Conservation (phyloP, 2,888 invertebrate genomes). For the Apamea anceps region DNA sequence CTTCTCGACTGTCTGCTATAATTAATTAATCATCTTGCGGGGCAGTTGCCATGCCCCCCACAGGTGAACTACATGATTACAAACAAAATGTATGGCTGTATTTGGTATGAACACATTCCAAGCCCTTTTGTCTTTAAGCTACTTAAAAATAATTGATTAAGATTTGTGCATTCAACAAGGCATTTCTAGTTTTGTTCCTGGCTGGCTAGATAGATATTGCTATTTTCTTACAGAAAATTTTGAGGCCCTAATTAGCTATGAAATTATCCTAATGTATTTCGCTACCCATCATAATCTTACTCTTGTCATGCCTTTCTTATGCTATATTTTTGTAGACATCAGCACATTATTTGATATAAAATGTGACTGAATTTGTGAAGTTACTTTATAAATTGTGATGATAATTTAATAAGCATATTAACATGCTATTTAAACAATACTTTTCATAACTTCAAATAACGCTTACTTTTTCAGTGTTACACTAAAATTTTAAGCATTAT, state of each 20-base stretch:
- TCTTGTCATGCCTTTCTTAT: slow-evolving; percentile 52
- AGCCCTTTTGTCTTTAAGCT: slow-evolving; percentile 39
- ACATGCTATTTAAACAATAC: slow-evolving; percentile 73
- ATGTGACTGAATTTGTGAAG: slow-evolving; percentile 71
- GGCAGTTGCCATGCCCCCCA: neutral
- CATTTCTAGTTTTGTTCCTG: slow-evolving; percentile 44
- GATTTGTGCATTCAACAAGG: slow-evolving; percentile 53
- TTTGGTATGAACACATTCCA: slow-evolving; percentile 2
- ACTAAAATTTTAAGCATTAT: slow-evolving; percentile 69
- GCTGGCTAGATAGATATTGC: slow-evolving; percentile 22
- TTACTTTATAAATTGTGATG: slow-evolving; percentile 68
- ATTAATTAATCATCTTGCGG: slow-evolving; percentile 5
- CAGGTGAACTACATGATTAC: slow-evolving; percentile 10
- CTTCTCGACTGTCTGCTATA: slow-evolving; percentile 3
- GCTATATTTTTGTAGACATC: slow-evolving; percentile 32
- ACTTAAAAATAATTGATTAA: slow-evolving; percentile 53
- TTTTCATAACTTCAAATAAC: slow-evolving; percentile 68
- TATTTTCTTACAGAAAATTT: slow-evolving; percentile 55
- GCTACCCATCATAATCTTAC: slow-evolving; percentile 24
- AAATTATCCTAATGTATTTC: slow-evolving; percentile 39
- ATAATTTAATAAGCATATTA: slow-evolving; percentile 69
- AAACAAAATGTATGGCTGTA: slow-evolving; percentile 24
- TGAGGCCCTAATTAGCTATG: slow-evolving; percentile 53
- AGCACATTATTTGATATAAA: slow-evolving; percentile 50
- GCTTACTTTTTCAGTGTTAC: slow-evolving; percentile 66